A percentile compares a stretch with the other conserved stretches of the same genome.
Evolutionary conservation across 2,797 vertebrate species (phyloP).

Genomic region (Pelobates cultripes): DNA sequence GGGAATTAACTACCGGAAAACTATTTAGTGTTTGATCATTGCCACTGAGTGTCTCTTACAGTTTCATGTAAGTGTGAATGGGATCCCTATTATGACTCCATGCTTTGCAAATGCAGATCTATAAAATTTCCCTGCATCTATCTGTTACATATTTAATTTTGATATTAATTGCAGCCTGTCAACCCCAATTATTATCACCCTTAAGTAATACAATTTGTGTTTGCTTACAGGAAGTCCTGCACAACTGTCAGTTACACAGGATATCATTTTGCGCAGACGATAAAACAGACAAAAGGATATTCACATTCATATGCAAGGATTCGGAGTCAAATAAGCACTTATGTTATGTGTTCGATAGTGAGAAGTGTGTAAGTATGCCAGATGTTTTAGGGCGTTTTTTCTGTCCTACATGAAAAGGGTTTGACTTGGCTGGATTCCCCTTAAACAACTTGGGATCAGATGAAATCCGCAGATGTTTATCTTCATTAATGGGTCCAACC

Average conservation of each 20-base stretch:
- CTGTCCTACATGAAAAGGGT: constrained; percentile 37
- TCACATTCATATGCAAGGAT: constrained; percentile 99
- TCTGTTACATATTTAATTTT: not conserved
- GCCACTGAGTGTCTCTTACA: too few relatives aligned
- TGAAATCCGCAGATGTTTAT: constrained; percentile 52
- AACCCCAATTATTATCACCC: not conserved
- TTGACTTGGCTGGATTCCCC: constrained; percentile 42
- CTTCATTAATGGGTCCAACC: constrained; percentile 33
- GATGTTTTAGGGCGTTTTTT: constrained; percentile 48
- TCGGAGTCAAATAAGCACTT: constrained; percentile 96
- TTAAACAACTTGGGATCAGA: constrained; percentile 51
- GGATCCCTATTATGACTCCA: too few relatives aligned
- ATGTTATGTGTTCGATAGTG: constrained; percentile 98
- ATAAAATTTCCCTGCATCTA: not conserved
- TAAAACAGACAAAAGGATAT: constrained; percentile 98
- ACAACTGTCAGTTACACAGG: constrained; percentile 96
- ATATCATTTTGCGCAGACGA: constrained; percentile 99
- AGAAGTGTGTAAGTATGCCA: constrained; percentile 93
- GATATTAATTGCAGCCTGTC: constrained; percentile 1
- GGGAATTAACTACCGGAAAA: too few relatives aligned
- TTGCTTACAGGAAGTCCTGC: constrained; percentile 86
- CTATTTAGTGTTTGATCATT: too few relatives aligned
- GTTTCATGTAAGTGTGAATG: too few relatives aligned
- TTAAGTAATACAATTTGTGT: constrained; percentile 21
- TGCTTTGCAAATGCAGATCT: too few relatives aligned